Evolutionary conservation across 2,113 vertebrate genomes (phyloP).

Genomic region (Garra rufa): DNA sequence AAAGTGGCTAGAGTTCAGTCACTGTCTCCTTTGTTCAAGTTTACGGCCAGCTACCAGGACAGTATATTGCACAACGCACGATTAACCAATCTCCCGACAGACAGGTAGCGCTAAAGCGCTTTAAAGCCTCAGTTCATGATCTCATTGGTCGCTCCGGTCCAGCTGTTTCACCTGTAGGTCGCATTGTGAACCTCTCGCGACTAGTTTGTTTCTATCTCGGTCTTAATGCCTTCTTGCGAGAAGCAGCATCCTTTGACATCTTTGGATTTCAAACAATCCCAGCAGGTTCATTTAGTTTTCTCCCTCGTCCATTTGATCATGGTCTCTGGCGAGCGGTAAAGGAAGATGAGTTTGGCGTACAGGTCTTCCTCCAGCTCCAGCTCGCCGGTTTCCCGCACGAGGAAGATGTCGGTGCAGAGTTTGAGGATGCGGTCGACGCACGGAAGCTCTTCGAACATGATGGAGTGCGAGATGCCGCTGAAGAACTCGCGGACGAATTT

Average conservation of each 20-base stretch:
- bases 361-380: conserved; percentile 93
- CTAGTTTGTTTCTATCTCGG: conserved; percentile 15
- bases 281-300: conserved; percentile 54
- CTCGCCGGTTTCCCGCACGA: conserved; percentile 92
- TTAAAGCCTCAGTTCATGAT: neutral
- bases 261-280: neutral
- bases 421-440: conserved; percentile 81
- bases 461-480: conserved; percentile 93
- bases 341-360: conserved; percentile 93
- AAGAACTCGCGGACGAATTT: conserved; percentile 94
- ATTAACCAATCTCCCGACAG: conserved; percentile 27
- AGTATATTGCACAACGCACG: conserved; percentile 64
- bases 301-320: conserved; percentile 74
- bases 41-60: conserved; percentile 57
- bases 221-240: neutral
- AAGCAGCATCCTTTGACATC: neutral
- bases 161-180: conserved; percentile 41
- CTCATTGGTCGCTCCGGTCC: neutral
- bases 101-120: conserved; percentile 37
- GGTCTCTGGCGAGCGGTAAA: conserved; percentile 94
- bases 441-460: conserved; percentile 95
- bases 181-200: conserved; percentile 16
- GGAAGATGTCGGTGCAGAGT: conserved; percentile 93
- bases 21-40: conserved; percentile 46
- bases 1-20: conserved; percentile 60